Evolutionary conservation across 2,888 invertebrate genomes (phyloP), one percentile per base, ranked within the genome.

Genomic region (Cheilosia soror): DNA sequence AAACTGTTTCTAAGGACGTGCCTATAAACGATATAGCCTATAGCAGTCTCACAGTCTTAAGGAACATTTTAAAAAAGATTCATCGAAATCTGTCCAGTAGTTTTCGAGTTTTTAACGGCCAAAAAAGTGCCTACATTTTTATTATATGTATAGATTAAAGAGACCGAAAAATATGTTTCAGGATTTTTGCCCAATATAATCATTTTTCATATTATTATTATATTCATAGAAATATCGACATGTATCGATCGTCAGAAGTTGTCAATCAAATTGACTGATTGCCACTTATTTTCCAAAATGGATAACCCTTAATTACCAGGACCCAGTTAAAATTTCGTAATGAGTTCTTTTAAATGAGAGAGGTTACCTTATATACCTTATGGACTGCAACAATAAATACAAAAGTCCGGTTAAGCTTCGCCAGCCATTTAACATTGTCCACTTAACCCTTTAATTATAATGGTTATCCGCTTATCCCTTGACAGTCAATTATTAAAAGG

Each of bases 381-480:
- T 33, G 72, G 7, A 29, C 15, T 55, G 42, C 4, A 25, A 20
- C 27, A 69, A 9, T 9, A 4, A 40, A 42, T 55, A 66, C 3
- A 7, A 31, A 40, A 69, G 2, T 9, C 7, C 7, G 13, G 29
- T 31, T 20, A 49, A 27, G 15, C 31, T 5, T 15, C 11, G 37
- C 37, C 37, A 37, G 37, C 37, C 33, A 33, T 2, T 7, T 11
- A 11, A 9, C 27, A 15, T 13, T 40, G 42, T 63, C 40, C 20
- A 20, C 20, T 20, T 20, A 2, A 20, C 20, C 40, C 57, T 13
- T 58, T 66, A 76, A 76, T 76, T 66, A 76, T 58, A 29, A 66
- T 66, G 11, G 27, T 58, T 58, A 51, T 76, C 75, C 66, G 11
- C 15, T 58, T 58, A 51, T 76, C 75, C 75, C 66, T 42, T 31